A percentile compares a stretch with the other conserved stretches of the same genome.
Evolutionary conservation across 2,113 vertebrate genomes (phyloP).

Genomic region (Epinephelus moara): DNA sequence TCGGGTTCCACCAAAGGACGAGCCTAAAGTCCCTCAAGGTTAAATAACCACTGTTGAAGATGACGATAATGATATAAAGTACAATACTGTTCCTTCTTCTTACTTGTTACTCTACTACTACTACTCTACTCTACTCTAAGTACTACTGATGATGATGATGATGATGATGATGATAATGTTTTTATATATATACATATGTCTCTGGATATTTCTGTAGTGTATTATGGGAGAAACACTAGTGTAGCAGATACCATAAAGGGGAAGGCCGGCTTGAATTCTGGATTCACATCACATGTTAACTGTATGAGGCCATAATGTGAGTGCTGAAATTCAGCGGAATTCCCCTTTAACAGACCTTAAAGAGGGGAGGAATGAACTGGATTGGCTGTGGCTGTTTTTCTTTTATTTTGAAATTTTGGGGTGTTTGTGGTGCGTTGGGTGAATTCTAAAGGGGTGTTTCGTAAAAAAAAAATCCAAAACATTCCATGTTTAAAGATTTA

Average conservation of each 20-base stretch:
- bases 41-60: slow-evolving; percentile 72
- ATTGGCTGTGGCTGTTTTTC: slow-evolving; percentile 40
- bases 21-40: slow-evolving; percentile 69
- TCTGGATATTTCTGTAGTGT: slow-evolving; percentile 85
- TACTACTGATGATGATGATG: slow-evolving; percentile 82
- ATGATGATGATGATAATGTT: slow-evolving; percentile 71
- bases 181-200: slow-evolving; percentile 82
- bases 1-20: slow-evolving; percentile 69
- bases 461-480: slow-evolving; percentile 19
- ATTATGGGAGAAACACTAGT: slow-evolving; percentile 84
- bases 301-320: slow-evolving; percentile 66
- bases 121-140: slow-evolving; percentile 83
- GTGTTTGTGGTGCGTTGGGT: slow-evolving; percentile 29
- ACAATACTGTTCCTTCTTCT: slow-evolving; percentile 87
- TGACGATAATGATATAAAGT: slow-evolving; percentile 79
- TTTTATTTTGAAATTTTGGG: slow-evolving; percentile 50
- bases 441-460: slow-evolving; percentile 15
- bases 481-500: slow-evolving; percentile 42
- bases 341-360: slow-evolving; percentile 73
- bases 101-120: slow-evolving; percentile 85
- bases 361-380: slow-evolving; percentile 57
- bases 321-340: slow-evolving; percentile 62
- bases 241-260: slow-evolving; percentile 82
- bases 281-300: slow-evolving; percentile 55
- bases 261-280: slow-evolving; percentile 52